Conservation (phyloP, 2,113 vertebrate genomes). For the Hydrochoerus hydrochaeris region DNA sequence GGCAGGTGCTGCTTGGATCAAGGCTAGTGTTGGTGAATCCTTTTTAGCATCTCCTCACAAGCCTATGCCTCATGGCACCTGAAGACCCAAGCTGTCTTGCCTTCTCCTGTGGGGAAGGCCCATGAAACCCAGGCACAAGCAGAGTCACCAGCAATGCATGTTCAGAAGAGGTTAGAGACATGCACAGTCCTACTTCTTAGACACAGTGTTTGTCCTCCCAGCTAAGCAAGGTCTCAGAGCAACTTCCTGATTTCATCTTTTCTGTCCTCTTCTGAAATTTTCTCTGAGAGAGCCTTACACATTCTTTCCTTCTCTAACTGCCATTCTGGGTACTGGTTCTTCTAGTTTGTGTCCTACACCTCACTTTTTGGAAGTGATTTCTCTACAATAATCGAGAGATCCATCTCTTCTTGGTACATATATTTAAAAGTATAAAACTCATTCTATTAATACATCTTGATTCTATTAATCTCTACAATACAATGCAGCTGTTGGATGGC, state of each 20-base stretch:
- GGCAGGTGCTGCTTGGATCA: neutral
- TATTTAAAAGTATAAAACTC: neutral
- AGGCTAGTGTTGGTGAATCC: neutral
- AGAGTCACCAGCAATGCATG: neutral
- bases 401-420: neutral
- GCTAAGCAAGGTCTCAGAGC: neutral
- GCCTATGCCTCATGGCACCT: accelerated
- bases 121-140: neutral
- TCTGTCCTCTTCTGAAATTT: too few relatives aligned
- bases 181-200: accelerated
- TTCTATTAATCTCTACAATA: neutral
- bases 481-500: neutral
- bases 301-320: neutral
- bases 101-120: neutral
- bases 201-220: neutral
- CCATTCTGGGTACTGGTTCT: neutral
- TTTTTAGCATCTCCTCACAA: neutral
- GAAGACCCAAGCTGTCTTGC: too few relatives aligned
- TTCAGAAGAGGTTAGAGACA: neutral
- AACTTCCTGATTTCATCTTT: neutral
- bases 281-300: too few relatives aligned
- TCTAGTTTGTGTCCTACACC: neutral
- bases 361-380: neutral
- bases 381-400: neutral
- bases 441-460: neutral